phyloP scores from a whole-genome alignment of 2,888 invertebrate species.

The Crematogaster levior region DNA sequence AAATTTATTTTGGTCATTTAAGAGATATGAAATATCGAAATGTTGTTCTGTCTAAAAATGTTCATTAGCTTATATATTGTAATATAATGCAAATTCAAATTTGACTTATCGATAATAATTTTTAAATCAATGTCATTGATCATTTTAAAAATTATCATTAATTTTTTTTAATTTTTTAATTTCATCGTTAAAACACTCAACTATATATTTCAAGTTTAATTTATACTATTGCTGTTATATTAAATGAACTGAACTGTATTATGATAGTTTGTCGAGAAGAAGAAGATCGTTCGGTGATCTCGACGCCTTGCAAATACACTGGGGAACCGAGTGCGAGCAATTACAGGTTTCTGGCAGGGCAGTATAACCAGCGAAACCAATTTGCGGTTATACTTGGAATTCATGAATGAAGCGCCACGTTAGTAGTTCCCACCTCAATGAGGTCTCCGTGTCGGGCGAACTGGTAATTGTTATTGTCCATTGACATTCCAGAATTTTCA shows the following conservation, averaged over 20 bases:
- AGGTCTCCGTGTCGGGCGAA: constrained; percentile 40
- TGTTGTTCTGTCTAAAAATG: not conserved
- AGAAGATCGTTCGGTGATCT: not conserved
- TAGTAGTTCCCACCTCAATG: constrained; percentile 53
- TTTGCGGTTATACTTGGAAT: constrained; percentile 61
- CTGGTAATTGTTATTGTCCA: constrained; percentile 49
- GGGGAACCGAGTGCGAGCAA: constrained; percentile 22
- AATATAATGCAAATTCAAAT: not conserved
- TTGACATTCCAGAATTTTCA: constrained; percentile 47
- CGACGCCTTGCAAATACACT: not conserved
- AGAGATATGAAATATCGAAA: not conserved
- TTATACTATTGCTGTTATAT: not conserved
- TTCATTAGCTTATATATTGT: not conserved
- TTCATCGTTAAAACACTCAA: not conserved
- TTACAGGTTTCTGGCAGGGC: constrained; percentile 35
- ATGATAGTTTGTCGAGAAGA: not conserved
- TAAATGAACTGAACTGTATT: not conserved
- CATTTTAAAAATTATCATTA: not conserved
- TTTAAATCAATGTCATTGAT: not conserved
- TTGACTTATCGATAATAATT: not conserved
- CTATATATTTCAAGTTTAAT: not conserved
- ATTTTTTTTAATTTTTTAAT: not conserved
- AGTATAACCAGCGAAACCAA: constrained; percentile 56
- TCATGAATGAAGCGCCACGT: constrained; percentile 62
- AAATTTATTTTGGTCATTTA: not conserved